phyloP scores from a whole-genome alignment of 2,888 invertebrate genomes.

The Meta bourneti region DNA sequence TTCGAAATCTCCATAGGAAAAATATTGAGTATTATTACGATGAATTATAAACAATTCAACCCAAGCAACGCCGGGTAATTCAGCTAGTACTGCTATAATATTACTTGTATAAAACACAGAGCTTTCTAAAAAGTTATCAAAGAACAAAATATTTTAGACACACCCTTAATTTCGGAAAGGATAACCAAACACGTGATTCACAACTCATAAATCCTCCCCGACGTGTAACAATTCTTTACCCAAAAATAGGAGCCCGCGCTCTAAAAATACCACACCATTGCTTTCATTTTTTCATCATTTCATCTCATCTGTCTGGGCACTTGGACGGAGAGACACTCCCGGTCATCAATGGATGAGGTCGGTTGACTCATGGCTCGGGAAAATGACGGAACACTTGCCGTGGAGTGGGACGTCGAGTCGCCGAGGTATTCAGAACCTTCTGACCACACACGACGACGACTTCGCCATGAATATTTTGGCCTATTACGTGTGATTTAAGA shows the following conservation, averaged over 20 bases:
- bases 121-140: too few relatives aligned
- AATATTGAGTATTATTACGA: too few relatives aligned
- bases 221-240: conserved; percentile 18
- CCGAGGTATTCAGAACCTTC: conserved; percentile 27
- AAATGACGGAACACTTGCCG: conserved; percentile 46
- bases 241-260: conserved; percentile 30
- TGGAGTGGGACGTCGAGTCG: conserved; percentile 20
- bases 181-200: conserved; percentile 5
- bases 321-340: conserved; percentile 16
- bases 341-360: conserved; percentile 17
- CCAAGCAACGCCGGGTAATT: too few relatives aligned
- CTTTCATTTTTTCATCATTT: background rate
- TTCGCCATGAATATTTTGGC: conserved; percentile 32
- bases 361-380: conserved; percentile 39
- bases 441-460: conserved; percentile 63
- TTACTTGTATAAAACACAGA: too few relatives aligned
- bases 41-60: too few relatives aligned
- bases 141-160: too few relatives aligned
- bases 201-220: too few relatives aligned
- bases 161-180: background rate
- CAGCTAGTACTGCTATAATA: too few relatives aligned
- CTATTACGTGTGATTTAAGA: conserved; percentile 24
- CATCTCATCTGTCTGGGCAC: background rate
- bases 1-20: too few relatives aligned
- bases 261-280: conserved; percentile 41